These are phyloP conservation scores for pig (Sus scrofa) DNA, from an alignment of 2,113 vertebrate species.

Conservation along the genomic window T2T-Sscrofa CM000813.6:111399001-111399500, in stretches of 20 bases:
- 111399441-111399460: neutral
- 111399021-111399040: neutral
- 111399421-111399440: neutral
- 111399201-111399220: neutral
- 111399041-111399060: neutral
- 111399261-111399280: neutral
- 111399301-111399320: too few species aligned
- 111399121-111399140: neutral
- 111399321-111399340: neutral
- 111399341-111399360: neutral
- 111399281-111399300: neutral
- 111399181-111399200: neutral
- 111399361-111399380: neutral
- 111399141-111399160: neutral
- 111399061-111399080: neutral
- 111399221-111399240: neutral
- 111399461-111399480: neutral
- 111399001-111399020: neutral
- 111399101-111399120: neutral
- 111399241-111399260: neutral
- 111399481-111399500: neutral
- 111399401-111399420: neutral
- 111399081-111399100: neutral
- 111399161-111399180: neutral
- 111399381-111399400: neutral